Base-by-base conservation (phyloP, 1,140 invertebrate species). In the Melitaea cinxia region DNA sequence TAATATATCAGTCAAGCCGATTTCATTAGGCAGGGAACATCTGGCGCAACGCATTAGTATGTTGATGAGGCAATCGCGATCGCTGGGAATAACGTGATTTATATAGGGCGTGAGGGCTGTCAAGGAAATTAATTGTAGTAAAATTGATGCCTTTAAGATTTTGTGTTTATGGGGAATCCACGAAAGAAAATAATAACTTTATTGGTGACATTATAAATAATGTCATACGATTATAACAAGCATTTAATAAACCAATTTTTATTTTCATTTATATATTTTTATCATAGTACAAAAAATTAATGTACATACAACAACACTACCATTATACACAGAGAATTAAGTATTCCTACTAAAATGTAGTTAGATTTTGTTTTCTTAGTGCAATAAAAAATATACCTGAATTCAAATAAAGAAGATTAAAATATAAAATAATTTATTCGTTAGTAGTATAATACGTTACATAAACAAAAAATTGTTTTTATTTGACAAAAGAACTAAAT, bases 61-160 rank as follows among this genome's bases (percentile, higher is more conserved):
- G 89, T 87, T 90, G 87, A 91, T 91, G 88, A 91, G 90, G 81
- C 85, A 91, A 89, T 91, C 85, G 69, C 73, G 75, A 83, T 84
- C 77, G 53, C 50, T 70, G 61, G 74, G 75, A 72, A 82, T 83
- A 89, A 91, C 83, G 76, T 91, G 88, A 89, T 91, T 89, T 91
- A 90, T 88, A 78, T 81, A 55, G 50, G 33, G 57, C 60, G 50
- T 66, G 57, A 66, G 57, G 64, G 39, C 30, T 53, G 53, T 45
- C 66, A 17, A 50, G 49, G 55, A 23, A 24, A 24, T 56, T 68
- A 73, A 59, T n/a, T n/a, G 65, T 75, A 59, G 70, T 45, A 9
- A 19, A 45, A 45, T 45, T 45, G 39, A 45, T 19, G 39, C 15
- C 39, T 45, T 45, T 45, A 9, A 45, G 15, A 19, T 37, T n/a